Conservation (phyloP, 2,797 vertebrate genomes). For the Anniella stebbinsi region DNA sequence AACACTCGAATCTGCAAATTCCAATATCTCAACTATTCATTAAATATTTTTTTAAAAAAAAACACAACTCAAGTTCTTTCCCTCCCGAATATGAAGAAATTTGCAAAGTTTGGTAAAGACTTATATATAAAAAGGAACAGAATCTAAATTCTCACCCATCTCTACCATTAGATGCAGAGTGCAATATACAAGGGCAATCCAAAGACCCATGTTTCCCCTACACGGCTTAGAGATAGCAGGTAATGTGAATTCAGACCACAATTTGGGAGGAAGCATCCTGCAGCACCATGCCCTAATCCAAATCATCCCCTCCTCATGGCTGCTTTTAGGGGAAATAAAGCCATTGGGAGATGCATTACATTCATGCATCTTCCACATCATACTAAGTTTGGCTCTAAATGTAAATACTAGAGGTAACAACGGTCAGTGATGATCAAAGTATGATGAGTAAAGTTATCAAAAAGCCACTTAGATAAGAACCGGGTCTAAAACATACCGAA, state of each 20-base stretch:
- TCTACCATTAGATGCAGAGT: no score
- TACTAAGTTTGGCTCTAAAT: background rate
- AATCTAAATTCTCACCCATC: no score
- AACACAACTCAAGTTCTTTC: no score
- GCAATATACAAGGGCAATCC: background rate
- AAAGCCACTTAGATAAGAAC: background rate
- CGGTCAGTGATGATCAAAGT: background rate
- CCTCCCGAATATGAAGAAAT: no score
- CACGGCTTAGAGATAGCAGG: no score
- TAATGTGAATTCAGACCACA: no score
- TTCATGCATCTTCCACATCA: background rate
- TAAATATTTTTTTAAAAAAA: no score
- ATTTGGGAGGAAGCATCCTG: background rate
- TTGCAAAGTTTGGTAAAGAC: no score
- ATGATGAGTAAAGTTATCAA: no score
- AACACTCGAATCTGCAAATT: no score
- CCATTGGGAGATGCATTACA: background rate
- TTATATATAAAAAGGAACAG: no score
- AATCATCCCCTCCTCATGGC: background rate
- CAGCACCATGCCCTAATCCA: background rate
- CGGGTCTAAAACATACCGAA: background rate
- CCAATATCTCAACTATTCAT: no score
- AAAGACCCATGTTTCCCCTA: background rate
- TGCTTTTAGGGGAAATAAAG: background rate
- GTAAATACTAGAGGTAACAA: background rate